Base-by-base conservation (phyloP, 2,113 vertebrate species). In the Notarius lentiginosus region DNA sequence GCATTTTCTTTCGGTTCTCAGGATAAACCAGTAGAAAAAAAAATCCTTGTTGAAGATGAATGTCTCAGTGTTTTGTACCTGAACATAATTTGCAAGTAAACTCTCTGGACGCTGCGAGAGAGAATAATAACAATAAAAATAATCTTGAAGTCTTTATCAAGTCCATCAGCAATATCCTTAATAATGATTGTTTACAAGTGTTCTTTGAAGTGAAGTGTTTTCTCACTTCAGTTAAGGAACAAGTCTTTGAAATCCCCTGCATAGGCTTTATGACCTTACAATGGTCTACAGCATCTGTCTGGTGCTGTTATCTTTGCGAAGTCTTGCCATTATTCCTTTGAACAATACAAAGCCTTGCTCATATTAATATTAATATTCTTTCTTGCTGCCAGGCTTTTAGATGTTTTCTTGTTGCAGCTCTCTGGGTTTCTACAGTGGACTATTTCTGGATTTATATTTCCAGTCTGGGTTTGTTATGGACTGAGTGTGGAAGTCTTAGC, bases 401-500 rank as follows among this genome's bases (percentile, higher is more conserved):
- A 30, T 18, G n/a, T 56, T 79, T 58, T 8, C 53, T n/a, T 34
- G 53, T 18, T 79, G 53, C 53, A 79, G 55, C 53, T 22, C 9
- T 80, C 79, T 60, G 41, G 79, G 56, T 12, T 80, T 41, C 30
- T 11, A 6, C 55, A 41, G 27, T 41, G 9, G 30, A 41, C 75
- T 80, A 80, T 60, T 80, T 80, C 79, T 80, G 56, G 79, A 34
- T 80, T 41, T 34, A 27, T 60, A 58, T 80, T 79, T 80, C 8
- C 0, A 22, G 17, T 41, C 55, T 80, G 79, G 56, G 56, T 41
- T 58, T 80, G 79, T 60, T 80, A 22, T 34, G 55, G 27, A 60
- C 30, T 60, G 79, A 14, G 17, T 77, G 30, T 80, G 53, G 55
- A 60, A 60, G 4, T 58, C 27, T 80, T 18, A 60, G 79, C 55